These are phyloP conservation scores for Punctoribates punctum DNA, from an alignment of 2,888 invertebrate species.

Conservation along the genomic window DNA sequence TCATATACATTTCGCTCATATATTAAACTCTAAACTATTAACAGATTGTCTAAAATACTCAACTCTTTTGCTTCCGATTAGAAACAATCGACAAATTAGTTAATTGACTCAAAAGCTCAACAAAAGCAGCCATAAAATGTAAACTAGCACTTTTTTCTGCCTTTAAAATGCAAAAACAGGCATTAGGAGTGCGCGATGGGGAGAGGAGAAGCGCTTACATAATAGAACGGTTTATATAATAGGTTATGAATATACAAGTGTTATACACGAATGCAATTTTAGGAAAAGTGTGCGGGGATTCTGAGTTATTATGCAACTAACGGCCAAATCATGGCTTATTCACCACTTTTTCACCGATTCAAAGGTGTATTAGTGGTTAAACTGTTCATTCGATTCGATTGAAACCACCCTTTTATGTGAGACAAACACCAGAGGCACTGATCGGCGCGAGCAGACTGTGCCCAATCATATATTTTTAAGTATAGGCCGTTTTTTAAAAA, in stretches of 20 bases:
- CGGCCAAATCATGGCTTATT: constrained; percentile 23
- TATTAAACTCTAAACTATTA: no score
- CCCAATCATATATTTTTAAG: neutral
- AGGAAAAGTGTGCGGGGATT: neutral
- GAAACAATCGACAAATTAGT: no score
- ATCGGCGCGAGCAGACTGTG: neutral
- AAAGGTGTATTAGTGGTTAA: constrained; percentile 31
- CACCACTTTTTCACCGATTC: neutral
- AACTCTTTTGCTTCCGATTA: no score
- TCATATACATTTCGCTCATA: no score
- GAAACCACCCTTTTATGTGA: neutral
- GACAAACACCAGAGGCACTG: neutral
- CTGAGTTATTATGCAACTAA: neutral
- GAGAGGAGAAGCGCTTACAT: neutral
- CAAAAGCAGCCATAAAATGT: no score
- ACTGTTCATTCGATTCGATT: constrained; percentile 8
- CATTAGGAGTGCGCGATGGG: constrained; percentile 11
- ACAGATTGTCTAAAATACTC: no score
- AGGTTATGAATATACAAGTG: constrained; percentile 23
- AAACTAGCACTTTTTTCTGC: neutral
- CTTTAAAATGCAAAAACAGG: constrained; percentile 1
- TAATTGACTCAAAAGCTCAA: no score
- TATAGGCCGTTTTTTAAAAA: no score
- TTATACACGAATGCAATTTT: neutral
- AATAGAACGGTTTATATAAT: neutral